Evolutionary conservation across 2,888 invertebrate genomes (phyloP), one percentile per base, ranked within the genome.

Genomic region (Leucozona laternaria): DNA sequence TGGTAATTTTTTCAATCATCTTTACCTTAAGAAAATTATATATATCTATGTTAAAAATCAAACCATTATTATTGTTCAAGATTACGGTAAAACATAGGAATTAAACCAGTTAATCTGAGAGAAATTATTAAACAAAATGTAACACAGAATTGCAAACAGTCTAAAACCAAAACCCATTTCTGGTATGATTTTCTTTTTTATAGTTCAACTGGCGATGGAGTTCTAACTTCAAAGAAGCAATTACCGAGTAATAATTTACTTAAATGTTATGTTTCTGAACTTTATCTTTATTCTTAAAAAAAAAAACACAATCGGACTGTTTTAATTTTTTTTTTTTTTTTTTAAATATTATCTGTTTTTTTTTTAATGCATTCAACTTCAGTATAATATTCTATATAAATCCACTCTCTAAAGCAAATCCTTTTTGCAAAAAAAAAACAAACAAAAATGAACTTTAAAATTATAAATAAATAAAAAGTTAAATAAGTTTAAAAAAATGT

Each of bases 201-300:
- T 91, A 97, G 97, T 97, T 95, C 95, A 97, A 96, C 95, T 97
- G 98, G 98, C 97, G 97, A 95, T 96, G 97, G 96, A 97, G 97
- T 96, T 95, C 97, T 94, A 96, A 97, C 97, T 98, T 98, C 97
- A 97, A 96, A 96, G 97, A 97, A 95, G 97, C 97, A 94, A 96
- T 97, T 94, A 96, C 96, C 95, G 95, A 93, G 93, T 93, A 93
- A 93, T 92, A 81, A 82, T 86, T 88, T 76, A 72, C 79, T 82
- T 85, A 60, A 87, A 88, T 84, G 81, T 88, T 79, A 80, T 87
- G 84, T 82, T 88, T 79, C 85, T 70, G 72, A 88, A 84, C 88
- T 88, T 88, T 85, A 88, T 79, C 79, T 88, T 80, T 89, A 89
- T 90, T 90, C 57, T 58, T 73, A 58, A 79, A 82, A 79, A 62